phyloP scores from a whole-genome alignment of 2,888 invertebrate genomes.

The Eilema caniola region DNA sequence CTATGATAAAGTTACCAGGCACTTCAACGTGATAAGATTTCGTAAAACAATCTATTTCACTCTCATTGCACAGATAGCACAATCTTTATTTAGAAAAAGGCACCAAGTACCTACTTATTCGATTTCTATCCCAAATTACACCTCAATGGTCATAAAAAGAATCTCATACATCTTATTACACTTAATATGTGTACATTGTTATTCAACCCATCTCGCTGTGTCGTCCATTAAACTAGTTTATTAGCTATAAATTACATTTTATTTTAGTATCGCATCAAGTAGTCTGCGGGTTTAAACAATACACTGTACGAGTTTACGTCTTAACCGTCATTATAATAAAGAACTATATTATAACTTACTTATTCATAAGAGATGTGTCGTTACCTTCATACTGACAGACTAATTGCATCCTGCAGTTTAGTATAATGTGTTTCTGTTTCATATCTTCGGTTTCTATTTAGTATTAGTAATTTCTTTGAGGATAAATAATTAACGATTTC shows the following conservation, averaged over 20 bases:
- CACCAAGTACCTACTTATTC: no score
- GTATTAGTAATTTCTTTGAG: neutral
- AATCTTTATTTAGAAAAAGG: neutral
- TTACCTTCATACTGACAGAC: neutral
- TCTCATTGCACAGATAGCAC: neutral
- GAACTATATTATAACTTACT: no score
- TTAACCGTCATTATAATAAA: neutral
- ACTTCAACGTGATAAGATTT: neutral
- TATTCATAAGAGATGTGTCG: slow-evolving; percentile 2
- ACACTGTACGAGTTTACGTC: slow-evolving; percentile 14
- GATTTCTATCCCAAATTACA: neutral
- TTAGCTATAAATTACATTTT: slow-evolving; percentile 13
- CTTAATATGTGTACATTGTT: neutral
- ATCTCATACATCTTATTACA: slow-evolving; percentile 8
- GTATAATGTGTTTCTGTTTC: neutral
- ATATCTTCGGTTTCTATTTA: neutral
- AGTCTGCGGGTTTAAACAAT: neutral
- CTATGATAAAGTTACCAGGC: neutral
- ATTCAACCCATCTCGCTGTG: neutral
- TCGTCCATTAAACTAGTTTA: slow-evolving; percentile 1
- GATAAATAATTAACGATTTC: neutral
- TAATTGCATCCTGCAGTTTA: neutral
- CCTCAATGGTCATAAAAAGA: neutral
- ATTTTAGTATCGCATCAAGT: slow-evolving; percentile 16
- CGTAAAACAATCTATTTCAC: neutral